Conservation (phyloP, 2,797 vertebrate genomes). For the Furcifer pardalis region DNA sequence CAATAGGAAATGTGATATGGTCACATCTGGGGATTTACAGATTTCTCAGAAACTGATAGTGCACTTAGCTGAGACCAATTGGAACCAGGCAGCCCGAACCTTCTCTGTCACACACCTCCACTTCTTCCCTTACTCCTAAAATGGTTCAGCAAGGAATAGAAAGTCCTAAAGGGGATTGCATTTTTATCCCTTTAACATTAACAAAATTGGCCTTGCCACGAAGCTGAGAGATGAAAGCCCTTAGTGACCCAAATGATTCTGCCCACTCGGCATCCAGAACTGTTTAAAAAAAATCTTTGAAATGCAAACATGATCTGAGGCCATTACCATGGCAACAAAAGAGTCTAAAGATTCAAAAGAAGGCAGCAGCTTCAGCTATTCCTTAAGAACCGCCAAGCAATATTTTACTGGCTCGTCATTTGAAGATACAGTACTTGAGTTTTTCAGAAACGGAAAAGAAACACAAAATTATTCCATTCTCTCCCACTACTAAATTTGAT, state of each 20-base stretch:
- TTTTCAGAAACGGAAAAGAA: slow-evolving; percentile 44
- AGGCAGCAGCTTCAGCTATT: slow-evolving; percentile 63
- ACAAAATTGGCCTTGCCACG: not conserved
- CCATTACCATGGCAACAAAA: slow-evolving; percentile 69
- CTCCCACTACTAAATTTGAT: slow-evolving; percentile 17
- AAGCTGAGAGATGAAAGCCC: slow-evolving; percentile 13
- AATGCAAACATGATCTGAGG: slow-evolving; percentile 61
- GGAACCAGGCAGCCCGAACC: not conserved
- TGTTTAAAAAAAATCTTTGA: slow-evolving; percentile 41
- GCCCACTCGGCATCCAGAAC: slow-evolving; percentile 27
- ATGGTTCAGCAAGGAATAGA: slow-evolving; percentile 39
- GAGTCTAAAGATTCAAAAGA: slow-evolving; percentile 61
- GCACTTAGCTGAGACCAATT: accelerated
- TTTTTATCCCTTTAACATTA: slow-evolving; percentile 38
- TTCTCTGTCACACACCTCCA: not conserved
- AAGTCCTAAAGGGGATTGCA: slow-evolving; percentile 24
- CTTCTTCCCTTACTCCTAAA: slow-evolving; percentile 9
- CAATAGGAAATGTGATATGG: not conserved
- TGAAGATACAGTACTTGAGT: slow-evolving; percentile 54
- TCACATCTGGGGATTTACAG: slow-evolving; percentile 8
- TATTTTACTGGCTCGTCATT: slow-evolving; percentile 72
- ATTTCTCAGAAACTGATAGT: not conserved
- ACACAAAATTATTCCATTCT: not conserved
- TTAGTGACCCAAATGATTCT: slow-evolving; percentile 40
- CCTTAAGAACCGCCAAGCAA: slow-evolving; percentile 63